Base-by-base conservation (phyloP, 2,888 invertebrate genomes). In the Antheraea yamamai region DNA sequence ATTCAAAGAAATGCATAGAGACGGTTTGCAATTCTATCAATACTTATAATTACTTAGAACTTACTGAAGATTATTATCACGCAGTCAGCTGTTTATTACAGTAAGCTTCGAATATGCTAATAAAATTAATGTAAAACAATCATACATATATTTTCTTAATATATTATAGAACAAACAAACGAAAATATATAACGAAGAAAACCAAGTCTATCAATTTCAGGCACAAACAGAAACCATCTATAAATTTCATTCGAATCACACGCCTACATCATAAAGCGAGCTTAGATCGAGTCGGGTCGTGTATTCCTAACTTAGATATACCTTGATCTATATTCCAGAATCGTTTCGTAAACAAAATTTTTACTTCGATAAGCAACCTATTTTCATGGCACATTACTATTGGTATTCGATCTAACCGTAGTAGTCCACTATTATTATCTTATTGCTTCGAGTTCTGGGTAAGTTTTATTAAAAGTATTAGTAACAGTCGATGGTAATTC, bases 271-370 rank as follows among this genome's bases (percentile, higher is more conserved):
- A 47, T 61, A 76, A 73, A 72, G 70, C 20, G 73, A 35, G 73
- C 75, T 75, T 73, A 73, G 76, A 76, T 74, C 78, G 68, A 71
- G 76, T 76, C 76, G 79, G 76, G 58, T 52, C 58, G 73, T 73
- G 73, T 74, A 80, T 80, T 66, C 18, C 26, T 66, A 66, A 66
- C 81, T 75, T 66, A 66, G 75, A 77, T 52, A 74, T 72, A 72
- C 20, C 70, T 66, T 70, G 39, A 20, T 70, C 39, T n/a, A 39
- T 70, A 39, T 58, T 73, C 39, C 61, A 77, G 76, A 66, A 76
- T 77, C 77, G 78, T 76, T 80, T 74, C 73, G 75, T 79, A 81
- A 84, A 84, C 77, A 81, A 78, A 80, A 81, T 83, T 77, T 82
- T 58, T 77, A 76, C 77, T 70, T 39, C 70, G 70, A 39, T 39